phyloP scores from a whole-genome alignment of 2,797 vertebrate species.

The Scyliorhinus canicula region DNA sequence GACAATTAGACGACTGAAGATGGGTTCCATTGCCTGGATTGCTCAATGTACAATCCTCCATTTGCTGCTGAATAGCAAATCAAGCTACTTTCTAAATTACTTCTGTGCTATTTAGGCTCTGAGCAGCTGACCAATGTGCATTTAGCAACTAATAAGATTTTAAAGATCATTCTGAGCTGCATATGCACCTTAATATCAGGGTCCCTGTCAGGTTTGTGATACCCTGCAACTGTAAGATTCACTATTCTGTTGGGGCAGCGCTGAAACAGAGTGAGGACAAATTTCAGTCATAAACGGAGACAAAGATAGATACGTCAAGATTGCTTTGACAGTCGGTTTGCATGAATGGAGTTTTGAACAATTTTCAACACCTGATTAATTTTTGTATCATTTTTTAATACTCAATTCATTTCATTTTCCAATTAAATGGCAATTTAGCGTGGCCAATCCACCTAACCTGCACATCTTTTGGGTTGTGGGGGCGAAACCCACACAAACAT shows the following conservation, averaged over 20 bases:
- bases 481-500: too few species aligned
- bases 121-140: not conserved
- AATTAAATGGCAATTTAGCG: too few species aligned
- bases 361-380: not conserved
- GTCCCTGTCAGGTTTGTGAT: not conserved
- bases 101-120: not conserved
- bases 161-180: not conserved
- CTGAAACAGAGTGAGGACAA: not conserved
- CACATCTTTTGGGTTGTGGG: too few species aligned
- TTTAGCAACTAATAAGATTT: not conserved
- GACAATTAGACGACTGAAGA: too few species aligned
- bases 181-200: not conserved
- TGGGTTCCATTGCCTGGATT: too few species aligned
- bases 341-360: not conserved
- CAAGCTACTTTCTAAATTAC: not conserved
- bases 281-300: not conserved
- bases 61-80: not conserved
- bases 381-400: too few species aligned
- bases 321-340: not conserved
- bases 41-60: not conserved
- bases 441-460: too few species aligned
- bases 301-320: not conserved
- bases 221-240: not conserved
- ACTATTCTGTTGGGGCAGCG: not conserved
- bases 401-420: too few species aligned